Conservation (phyloP, 2,113 vertebrate species). For the Pseudopipra pipra region DNA sequence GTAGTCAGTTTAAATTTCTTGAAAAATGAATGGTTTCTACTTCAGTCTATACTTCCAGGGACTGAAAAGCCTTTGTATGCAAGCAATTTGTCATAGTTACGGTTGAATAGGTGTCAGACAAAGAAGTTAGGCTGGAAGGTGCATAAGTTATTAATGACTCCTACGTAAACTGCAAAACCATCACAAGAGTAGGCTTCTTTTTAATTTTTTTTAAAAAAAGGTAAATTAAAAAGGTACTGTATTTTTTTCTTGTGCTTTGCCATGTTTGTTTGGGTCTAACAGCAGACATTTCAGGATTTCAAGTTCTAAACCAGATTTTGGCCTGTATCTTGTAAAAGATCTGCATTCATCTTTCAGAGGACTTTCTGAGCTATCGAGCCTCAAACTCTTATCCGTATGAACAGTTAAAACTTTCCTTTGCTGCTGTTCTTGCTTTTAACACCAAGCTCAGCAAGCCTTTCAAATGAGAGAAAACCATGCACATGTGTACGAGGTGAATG, state of each 20-base stretch:
- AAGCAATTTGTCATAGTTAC: slow-evolving; percentile 10
- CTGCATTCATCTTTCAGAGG: not conserved
- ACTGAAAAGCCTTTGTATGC: not conserved
- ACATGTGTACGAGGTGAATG: not conserved
- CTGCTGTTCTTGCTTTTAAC: not conserved
- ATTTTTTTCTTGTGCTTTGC: not conserved
- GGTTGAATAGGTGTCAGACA: not conserved
- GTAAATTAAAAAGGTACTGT: not conserved
- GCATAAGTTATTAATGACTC: slow-evolving; percentile 20
- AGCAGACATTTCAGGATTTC: not conserved
- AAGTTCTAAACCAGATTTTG: not conserved
- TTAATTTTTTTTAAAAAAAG: too few relatives aligned
- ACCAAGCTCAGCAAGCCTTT: not conserved
- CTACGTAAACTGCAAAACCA: slow-evolving; percentile 3
- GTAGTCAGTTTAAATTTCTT: not conserved
- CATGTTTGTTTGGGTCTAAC: not conserved
- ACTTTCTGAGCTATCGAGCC: not conserved
- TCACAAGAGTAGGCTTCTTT: not conserved
- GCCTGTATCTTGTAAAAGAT: not conserved
- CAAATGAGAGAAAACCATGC: not conserved
- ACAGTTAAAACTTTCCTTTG: not conserved
- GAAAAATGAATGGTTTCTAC: not conserved
- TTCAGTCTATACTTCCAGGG: not conserved
- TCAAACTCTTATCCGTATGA: not conserved
- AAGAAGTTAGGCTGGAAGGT: not conserved